Evolutionary conservation across 1,140 invertebrate genomes (phyloP), one percentile per base, ranked within the genome.

Genomic region (Drosophila busckii): DNA sequence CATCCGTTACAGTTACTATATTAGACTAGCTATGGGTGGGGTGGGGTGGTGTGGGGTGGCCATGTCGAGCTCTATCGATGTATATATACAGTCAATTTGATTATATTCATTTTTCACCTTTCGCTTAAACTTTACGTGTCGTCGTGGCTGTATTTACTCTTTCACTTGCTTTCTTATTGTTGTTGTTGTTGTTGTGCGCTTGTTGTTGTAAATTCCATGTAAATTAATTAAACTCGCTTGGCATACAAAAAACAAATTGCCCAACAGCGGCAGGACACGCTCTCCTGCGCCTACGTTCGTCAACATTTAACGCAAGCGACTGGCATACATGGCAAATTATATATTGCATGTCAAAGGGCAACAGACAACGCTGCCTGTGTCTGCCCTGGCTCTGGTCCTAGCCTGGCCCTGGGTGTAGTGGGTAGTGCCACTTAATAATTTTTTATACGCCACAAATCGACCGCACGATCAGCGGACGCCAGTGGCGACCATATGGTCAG

Each of bases 151-250:
- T n/a, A n/a, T n/a, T n/a, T n/a, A n/a, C n/a, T n/a, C n/a, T n/a
- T n/a, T n/a, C n/a, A n/a, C n/a, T n/a, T n/a, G n/a, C n/a, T n/a
- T n/a, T n/a, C n/a, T 67, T 70, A 56, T 67, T 65, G 68, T 73
- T 80, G 59, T 35, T 28, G 52, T 31, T 49, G 32, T 20, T 45
- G 42, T 23, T 48, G 19, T n/a, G n/a, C n/a, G n/a, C n/a, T 59
- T 59, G 55, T 66, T 82, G 65, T 70, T 82, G 75, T 73, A 75
- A 75, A 82, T 82, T 82, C 75, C 75, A 82, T 82, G 75, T 82
- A 82, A 82, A 82, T 82, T 82, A 82, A 82, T 82, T 82, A 82
- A 82, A 82, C 75, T 82, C 63, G 69, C 75, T 82, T 73, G 75
- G 60, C 48, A 65, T 78, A 64, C 45, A 54, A 54, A 63, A 53